Evolutionary conservation across 2,113 vertebrate genomes (phyloP).

Genomic region (Tympanuchus pallidicinctus): DNA sequence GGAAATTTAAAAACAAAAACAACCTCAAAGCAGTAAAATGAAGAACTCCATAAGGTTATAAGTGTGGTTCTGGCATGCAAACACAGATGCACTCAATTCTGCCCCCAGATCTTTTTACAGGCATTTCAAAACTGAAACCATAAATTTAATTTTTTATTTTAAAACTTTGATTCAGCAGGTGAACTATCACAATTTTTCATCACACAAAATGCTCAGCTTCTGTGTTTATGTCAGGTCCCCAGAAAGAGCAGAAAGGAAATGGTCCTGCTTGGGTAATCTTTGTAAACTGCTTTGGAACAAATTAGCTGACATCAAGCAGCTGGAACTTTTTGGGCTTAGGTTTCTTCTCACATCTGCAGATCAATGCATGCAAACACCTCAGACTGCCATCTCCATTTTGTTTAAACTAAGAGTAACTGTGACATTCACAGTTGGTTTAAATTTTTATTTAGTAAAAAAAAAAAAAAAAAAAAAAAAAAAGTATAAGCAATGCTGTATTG

Average conservation of each 20-base stretch:
- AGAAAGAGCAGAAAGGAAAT: neutral
- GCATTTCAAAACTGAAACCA: neutral
- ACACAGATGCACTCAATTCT: neutral
- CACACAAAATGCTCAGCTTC: neutral
- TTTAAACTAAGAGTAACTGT: neutral
- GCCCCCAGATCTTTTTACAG: neutral
- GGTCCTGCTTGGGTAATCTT: neutral
- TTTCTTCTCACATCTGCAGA: neutral
- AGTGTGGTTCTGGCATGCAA: neutral
- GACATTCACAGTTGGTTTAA: neutral
- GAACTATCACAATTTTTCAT: neutral
- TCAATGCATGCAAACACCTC: neutral
- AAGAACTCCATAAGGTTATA: neutral
- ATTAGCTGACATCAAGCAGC: neutral
- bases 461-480: no score
- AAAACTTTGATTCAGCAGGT: neutral
- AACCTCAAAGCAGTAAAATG: neutral
- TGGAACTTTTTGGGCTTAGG: neutral
- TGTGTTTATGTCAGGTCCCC: neutral
- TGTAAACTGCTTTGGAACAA: neutral
- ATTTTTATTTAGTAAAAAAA: neutral
- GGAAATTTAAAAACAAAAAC: neutral
- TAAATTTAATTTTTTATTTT: neutral
- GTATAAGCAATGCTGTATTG: neutral
- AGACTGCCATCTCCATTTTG: neutral